These are phyloP conservation scores for Anoplius nigerrimus DNA, from an alignment of 2,888 invertebrate genomes.

Conservation along the genomic window DNA sequence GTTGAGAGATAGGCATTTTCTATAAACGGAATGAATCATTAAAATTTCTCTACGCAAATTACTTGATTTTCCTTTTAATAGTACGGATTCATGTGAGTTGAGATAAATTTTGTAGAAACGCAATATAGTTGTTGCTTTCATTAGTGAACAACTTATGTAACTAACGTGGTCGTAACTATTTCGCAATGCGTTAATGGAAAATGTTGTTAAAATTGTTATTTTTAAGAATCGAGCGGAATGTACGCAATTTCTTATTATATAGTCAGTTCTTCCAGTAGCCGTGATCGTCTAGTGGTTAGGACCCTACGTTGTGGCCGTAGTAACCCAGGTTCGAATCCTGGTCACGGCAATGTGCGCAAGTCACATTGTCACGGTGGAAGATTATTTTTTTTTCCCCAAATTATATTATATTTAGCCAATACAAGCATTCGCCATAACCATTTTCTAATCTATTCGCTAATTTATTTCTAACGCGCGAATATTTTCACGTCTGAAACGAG, in stretches of 20 bases:
- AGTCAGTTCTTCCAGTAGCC: constrained; percentile 62
- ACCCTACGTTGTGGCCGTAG: constrained; percentile 76
- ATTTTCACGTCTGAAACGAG: neutral
- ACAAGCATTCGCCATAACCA: neutral
- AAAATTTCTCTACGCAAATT: too few relatives aligned
- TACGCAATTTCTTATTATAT: neutral
- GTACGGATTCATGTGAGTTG: too few relatives aligned
- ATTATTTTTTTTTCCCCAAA: constrained; percentile 37
- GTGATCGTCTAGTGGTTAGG: constrained; percentile 74
- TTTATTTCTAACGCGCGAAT: neutral
- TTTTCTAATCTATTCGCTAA: neutral
- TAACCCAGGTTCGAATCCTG: constrained; percentile 76
- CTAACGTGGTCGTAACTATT: too few relatives aligned
- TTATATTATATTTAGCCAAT: constrained; percentile 10
- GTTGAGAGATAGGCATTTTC: too few relatives aligned
- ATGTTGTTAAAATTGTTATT: neutral
- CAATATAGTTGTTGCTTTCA: too few relatives aligned
- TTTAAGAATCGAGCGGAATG: neutral
- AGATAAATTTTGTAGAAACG: too few relatives aligned
- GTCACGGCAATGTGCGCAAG: constrained; percentile 72
- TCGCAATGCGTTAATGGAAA: too few relatives aligned
- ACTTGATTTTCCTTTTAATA: too few relatives aligned
- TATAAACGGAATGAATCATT: too few relatives aligned
- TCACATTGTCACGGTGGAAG: constrained; percentile 61
- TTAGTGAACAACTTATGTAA: too few relatives aligned